phyloP scores from a whole-genome alignment of 2,113 vertebrate genomes.

The Phainopepla nitens region DNA sequence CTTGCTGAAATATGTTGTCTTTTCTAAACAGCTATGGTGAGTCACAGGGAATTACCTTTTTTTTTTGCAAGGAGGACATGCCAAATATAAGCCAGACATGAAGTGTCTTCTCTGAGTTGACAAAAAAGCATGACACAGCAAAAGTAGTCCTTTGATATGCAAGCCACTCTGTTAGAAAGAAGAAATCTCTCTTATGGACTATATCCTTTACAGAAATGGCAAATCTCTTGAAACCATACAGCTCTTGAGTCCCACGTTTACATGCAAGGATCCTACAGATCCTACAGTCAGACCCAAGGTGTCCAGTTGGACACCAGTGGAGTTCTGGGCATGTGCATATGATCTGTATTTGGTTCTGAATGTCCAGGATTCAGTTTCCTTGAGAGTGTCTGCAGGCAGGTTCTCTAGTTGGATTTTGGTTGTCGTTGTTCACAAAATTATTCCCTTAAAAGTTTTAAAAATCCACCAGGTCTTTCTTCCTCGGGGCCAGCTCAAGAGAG shows the following conservation, averaged over 20 bases:
- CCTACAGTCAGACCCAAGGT: neutral
- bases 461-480: neutral
- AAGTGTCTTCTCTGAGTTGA: conserved; percentile 38
- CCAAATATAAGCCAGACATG: conserved; percentile 21
- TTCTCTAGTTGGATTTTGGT: neutral
- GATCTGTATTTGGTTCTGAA: neutral
- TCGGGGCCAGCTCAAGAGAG: neutral
- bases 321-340: neutral
- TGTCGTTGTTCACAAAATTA: neutral
- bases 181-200: conserved; percentile 1
- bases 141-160: neutral
- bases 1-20: neutral
- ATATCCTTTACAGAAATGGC: conserved; percentile 27
- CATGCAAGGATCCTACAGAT: neutral
- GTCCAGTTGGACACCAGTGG: neutral
- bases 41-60: conserved; percentile 23
- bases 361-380: conserved; percentile 30
- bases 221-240: conserved; percentile 34
- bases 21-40: conserved; percentile 13
- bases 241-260: neutral
- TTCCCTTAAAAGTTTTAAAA: neutral
- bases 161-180: neutral
- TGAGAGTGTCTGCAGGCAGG: neutral
- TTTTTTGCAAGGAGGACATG: conserved; percentile 39
- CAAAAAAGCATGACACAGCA: conserved; percentile 47